phyloP scores from a whole-genome alignment of 2,113 vertebrate species.

The Columbina picui region DNA sequence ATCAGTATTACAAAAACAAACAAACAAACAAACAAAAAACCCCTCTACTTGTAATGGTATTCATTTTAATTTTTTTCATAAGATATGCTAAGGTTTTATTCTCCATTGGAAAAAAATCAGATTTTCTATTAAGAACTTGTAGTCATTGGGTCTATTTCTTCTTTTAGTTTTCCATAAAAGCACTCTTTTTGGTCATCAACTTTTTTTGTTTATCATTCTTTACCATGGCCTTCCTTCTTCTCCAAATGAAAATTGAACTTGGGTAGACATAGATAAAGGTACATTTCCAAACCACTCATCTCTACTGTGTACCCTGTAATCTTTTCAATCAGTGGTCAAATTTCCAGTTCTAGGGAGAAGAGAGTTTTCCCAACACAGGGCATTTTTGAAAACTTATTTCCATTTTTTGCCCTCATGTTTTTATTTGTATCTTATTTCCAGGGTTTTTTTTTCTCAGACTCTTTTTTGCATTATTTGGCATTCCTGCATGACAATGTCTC shows the following conservation, averaged over 20 bases:
- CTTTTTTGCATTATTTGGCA: background rate
- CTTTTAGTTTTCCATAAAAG: background rate
- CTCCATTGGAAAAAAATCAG: background rate
- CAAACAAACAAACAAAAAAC: too few species aligned
- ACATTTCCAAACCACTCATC: background rate
- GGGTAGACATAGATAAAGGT: background rate
- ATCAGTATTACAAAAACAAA: background rate
- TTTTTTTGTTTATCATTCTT: background rate
- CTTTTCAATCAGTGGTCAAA: background rate
- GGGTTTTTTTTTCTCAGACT: background rate
- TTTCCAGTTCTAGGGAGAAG: background rate
- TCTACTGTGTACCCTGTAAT: background rate
- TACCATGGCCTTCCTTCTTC: background rate
- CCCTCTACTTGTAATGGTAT: background rate
- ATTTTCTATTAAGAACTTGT: background rate
- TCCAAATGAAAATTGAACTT: background rate
- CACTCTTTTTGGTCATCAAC: background rate
- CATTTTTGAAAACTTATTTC: background rate
- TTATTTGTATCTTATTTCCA: background rate
- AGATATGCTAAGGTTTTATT: background rate
- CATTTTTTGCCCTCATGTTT: fast-evolving
- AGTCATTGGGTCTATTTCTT: background rate
- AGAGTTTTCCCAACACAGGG: background rate
- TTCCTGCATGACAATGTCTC: background rate
- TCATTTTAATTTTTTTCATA: background rate